These are phyloP conservation scores for Acromyrmex heyeri DNA, from an alignment of 1,140 invertebrate species.

Conservation along the genomic window DNA sequence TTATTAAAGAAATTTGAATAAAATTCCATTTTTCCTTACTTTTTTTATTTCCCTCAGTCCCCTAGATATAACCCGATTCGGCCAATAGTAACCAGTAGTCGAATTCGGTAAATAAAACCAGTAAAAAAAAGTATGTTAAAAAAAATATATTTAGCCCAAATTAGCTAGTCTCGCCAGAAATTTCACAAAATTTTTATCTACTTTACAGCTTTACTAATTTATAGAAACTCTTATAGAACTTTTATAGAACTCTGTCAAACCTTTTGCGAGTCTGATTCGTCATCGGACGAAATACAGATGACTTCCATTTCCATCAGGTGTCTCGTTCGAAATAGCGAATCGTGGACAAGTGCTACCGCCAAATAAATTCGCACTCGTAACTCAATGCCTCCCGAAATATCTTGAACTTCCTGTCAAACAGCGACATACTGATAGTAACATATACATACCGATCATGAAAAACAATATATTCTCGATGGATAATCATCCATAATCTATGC, in stretches of 20 bases:
- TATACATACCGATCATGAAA: background rate
- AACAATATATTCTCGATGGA: background rate
- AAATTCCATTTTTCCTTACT: no score
- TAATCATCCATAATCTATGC: background rate
- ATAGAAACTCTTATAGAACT: no score
- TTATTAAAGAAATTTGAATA: background rate
- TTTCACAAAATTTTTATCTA: no score
- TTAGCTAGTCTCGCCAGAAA: no score
- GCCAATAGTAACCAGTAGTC: no score
- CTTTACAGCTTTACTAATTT: no score
- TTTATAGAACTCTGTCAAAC: slow-evolving; percentile 33
- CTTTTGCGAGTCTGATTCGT: slow-evolving; percentile 60
- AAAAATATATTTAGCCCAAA: no score
- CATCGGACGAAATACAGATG: slow-evolving; percentile 75
- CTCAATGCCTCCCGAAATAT: background rate
- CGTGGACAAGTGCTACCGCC: background rate
- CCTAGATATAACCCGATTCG: no score
- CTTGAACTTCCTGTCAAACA: slow-evolving; percentile 19
- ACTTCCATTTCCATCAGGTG: slow-evolving; percentile 51
- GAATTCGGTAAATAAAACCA: no score
- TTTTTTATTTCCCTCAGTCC: no score
- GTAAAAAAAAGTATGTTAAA: no score
- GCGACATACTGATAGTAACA: slow-evolving; percentile 3
- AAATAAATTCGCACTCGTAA: background rate
- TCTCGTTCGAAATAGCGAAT: background rate